Percentiles rank a stretch among this genome's conserved stretches.
Evolutionary conservation across 2,888 invertebrate genomes (phyloP).

Genomic region (Cosmopolites sordidus): DNA sequence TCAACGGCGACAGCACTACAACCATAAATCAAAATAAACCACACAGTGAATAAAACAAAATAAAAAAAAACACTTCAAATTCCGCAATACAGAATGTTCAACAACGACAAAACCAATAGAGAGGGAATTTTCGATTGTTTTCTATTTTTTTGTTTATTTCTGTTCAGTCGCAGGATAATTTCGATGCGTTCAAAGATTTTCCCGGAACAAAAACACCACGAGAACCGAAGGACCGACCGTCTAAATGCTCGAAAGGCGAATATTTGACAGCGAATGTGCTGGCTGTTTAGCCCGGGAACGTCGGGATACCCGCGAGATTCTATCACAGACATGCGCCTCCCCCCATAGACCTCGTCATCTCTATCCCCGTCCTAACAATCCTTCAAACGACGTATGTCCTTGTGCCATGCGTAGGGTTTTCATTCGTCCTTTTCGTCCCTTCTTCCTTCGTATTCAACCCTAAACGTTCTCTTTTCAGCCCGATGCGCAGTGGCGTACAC

Average conservation of each 20-base stretch:
- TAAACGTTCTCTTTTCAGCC: constrained; percentile 40
- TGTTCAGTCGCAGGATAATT: not conserved
- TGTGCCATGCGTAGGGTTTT: constrained; percentile 32
- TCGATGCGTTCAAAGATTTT: not conserved
- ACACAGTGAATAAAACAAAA: no score
- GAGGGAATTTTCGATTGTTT: no score
- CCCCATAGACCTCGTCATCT: not conserved
- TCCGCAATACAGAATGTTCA: no score
- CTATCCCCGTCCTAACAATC: constrained; percentile 24
- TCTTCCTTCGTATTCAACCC: constrained; percentile 40
- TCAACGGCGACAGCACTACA: no score
- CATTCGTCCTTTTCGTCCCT: constrained; percentile 40
- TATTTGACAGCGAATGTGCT: constrained; percentile 38
- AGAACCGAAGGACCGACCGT: constrained; percentile 17
- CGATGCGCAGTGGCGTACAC: constrained; percentile 21
- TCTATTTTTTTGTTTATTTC: no score
- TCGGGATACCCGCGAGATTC: constrained; percentile 28
- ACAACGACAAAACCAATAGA: no score
- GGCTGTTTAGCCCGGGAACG: constrained; percentile 40
- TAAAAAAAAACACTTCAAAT: no score
- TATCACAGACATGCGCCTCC: constrained; percentile 5
- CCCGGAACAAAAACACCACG: not conserved
- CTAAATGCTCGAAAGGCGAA: constrained; percentile 35
- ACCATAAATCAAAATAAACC: no score
- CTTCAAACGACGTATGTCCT: constrained; percentile 37